Evolutionary conservation across 1,140 invertebrate genomes (phyloP), one percentile per base, ranked within the genome.

Genomic region (Leptinotarsa lineolata): DNA sequence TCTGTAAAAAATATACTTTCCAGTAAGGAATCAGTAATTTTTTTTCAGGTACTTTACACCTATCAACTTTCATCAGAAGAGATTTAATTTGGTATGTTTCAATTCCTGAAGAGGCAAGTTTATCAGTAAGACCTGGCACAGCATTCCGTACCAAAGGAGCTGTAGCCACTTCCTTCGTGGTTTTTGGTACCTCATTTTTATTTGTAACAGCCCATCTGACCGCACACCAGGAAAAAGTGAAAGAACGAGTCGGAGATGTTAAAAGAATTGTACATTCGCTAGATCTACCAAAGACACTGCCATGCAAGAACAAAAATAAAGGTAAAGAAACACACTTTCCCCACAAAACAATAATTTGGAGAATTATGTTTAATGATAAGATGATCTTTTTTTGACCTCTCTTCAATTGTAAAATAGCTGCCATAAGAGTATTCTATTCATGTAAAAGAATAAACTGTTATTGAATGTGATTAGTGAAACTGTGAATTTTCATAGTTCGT

Each of bases 81-180:
- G 96, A 98, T 85, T 88, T 98, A 3, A 94, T 97, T 76, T 97
- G 96, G 95, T 97, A 94, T 81, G 95, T 94, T 83, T 97, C 91
- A 80, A 88, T 94, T n/a, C 91, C 94, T 0, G 95, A 98, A 86
- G 94, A 96, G 77, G 91, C 91, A 16, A 91, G 89, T 78, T 89
- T 95, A 72, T 95, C 94, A 12, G 94, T 95, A n/a, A 87, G 96
- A 78, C 92, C 94, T 0, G 94, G 92, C 1, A 94, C 92, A 60
- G 93, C 93, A 0, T 95, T 97, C 81, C 90, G 94, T 72, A 98
- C 96, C 0, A 98, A 98, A 86, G 97, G 96, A 6, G 95, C 95
- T 15, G 91, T 97, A 18, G 95, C 93, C 0, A 91, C 96, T 77
- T 92, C 92, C 12, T 94, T 98, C 80, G 92, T 93, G 76, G 84